Percentiles rank a stretch among this genome's conserved stretches.
Evolutionary conservation across 2,797 vertebrate genomes (phyloP).

Genomic region (Enteromius fasciolatus): DNA sequence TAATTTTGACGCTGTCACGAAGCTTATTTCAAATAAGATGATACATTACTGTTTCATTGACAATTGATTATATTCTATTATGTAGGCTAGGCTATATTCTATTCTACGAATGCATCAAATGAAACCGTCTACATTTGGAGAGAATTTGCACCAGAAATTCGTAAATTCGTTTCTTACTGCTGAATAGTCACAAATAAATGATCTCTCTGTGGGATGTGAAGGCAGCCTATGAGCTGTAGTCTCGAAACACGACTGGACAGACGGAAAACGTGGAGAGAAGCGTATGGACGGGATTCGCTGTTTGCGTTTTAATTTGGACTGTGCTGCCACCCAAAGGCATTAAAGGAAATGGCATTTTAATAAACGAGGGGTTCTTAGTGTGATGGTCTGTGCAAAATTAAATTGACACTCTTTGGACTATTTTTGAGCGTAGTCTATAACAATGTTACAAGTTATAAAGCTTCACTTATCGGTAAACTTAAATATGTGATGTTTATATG

Average conservation of each 20-base stretch:
- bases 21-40: background rate
- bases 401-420: background rate
- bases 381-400: background rate
- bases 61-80: background rate
- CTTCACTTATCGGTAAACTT: background rate
- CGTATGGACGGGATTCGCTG: slow-evolving; percentile 7
- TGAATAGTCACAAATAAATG: background rate
- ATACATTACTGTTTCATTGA: background rate
- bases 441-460: background rate
- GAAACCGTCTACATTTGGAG: background rate
- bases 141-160: background rate
- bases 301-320: slow-evolving; percentile 17
- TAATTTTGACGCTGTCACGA: no score
- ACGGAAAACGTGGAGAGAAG: slow-evolving; percentile 11
- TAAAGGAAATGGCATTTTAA: slow-evolving; percentile 31
- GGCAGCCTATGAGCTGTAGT: background rate
- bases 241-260: background rate
- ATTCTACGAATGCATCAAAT: background rate
- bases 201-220: slow-evolving; percentile 1
- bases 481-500: background rate
- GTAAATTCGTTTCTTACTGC: background rate
- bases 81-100: background rate
- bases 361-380: background rate
- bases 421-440: background rate
- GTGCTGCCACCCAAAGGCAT: slow-evolving; percentile 63